Evolutionary conservation across 2,113 vertebrate genomes (phyloP).

Genomic region (Nematolebias whitei): DNA sequence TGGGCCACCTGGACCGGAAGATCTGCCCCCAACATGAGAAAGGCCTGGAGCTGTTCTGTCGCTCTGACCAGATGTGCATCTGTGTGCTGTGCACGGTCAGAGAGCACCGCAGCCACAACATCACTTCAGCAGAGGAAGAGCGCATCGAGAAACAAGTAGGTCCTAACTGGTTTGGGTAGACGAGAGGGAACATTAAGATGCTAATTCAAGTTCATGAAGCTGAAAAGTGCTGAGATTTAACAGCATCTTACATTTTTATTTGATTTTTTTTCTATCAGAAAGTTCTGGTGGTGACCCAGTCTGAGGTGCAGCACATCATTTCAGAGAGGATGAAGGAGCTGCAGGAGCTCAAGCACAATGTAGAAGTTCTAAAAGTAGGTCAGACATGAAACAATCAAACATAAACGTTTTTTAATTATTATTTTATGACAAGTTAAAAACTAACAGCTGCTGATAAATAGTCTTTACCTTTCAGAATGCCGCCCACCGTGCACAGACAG

Average conservation of each 20-base stretch:
- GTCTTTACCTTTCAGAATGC: slow-evolving; percentile 55
- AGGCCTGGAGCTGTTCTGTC: slow-evolving; percentile 83
- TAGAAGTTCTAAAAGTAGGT: slow-evolving; percentile 79
- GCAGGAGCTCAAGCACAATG: slow-evolving; percentile 81
- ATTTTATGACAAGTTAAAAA: no score
- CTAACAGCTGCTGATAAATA: slow-evolving; percentile 2
- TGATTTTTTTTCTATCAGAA: slow-evolving; percentile 62
- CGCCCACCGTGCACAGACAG: slow-evolving; percentile 75
- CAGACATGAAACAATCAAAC: neutral
- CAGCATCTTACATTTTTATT: neutral
- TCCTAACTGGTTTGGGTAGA: no score
- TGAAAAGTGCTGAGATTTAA: neutral
- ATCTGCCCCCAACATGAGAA: slow-evolving; percentile 82
- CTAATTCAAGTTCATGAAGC: no score
- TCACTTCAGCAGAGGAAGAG: slow-evolving; percentile 80
- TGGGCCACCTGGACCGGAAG: slow-evolving; percentile 69
- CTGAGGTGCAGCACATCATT: slow-evolving; percentile 79
- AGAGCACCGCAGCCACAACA: slow-evolving; percentile 81
- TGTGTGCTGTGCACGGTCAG: slow-evolving; percentile 81
- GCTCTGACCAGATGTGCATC: slow-evolving; percentile 72
- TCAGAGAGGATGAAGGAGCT: slow-evolving; percentile 82
- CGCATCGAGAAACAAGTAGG: slow-evolving; percentile 80
- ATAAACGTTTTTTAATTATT: neutral
- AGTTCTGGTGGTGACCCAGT: slow-evolving; percentile 77
- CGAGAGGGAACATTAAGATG: no score